phyloP scores from a whole-genome alignment of 2,888 invertebrate species.

The Odontocolon sp. region DNA sequence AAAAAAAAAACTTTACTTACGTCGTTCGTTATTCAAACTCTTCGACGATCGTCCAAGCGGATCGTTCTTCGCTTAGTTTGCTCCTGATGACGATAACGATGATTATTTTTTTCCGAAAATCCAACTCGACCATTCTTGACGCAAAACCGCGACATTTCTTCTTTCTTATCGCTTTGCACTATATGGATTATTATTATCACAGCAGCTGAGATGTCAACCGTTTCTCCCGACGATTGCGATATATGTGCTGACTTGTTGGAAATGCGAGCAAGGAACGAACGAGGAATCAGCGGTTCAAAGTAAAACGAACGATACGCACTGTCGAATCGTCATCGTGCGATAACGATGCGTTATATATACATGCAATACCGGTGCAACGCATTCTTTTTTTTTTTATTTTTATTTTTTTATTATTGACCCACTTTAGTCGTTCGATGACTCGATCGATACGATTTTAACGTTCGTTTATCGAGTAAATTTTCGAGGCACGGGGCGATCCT shows the following conservation, averaged over 20 bases:
- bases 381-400: not conserved
- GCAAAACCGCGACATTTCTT: not conserved
- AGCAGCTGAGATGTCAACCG: not conserved
- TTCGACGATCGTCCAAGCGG: conserved; percentile 42
- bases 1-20: conserved; percentile 40
- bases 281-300: not conserved
- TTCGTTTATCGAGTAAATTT: not conserved
- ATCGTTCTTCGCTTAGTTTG: not conserved
- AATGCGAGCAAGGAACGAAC: not conserved
- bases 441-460: not conserved
- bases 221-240: not conserved
- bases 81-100: not conserved
- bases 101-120: not conserved
- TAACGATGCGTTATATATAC: not conserved
- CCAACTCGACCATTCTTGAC: not conserved
- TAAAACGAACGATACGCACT: not conserved
- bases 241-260: not conserved
- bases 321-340: not conserved
- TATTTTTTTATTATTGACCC: not conserved
- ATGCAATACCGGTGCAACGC: not conserved
- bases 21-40: conserved; percentile 51
- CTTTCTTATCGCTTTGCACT: not conserved
- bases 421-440: not conserved
- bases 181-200: not conserved
- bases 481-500: conserved; percentile 6